Evolutionary conservation across 2,797 vertebrate genomes (phyloP), one percentile per base, ranked within the genome.

Genomic region (Nothura maculosa): DNA sequence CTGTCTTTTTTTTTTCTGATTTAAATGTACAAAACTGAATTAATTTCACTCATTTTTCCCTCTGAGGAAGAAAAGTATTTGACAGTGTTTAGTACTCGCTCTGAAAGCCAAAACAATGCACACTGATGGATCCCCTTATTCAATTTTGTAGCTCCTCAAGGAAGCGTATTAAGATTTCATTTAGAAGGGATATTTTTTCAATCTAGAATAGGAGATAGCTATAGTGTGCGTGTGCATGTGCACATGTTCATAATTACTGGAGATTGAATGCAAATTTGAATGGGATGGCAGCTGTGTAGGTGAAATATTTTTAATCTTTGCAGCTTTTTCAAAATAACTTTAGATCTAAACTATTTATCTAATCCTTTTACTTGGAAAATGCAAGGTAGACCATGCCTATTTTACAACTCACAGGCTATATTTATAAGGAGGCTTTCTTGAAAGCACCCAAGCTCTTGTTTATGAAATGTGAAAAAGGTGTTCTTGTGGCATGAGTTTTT

Each of bases 21-120:
- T 95, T 62, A 78, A 94, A 98, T 97, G 90, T 96, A 94, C 96
- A 97, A 97, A 97, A 95, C 57, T 72, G 66, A 89, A 93, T 94
- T 82, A 79, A 96, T 96, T 96, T 94, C 30, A 85, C 91, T 94
- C 78, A 84, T 92, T 88, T 82, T 52, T 81, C 81, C 43, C 47
- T 72, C 17, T 52, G 52, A 79, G 45, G n/a, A 80, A 82, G 77
- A 63, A 82, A 93, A 68, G 13, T 63, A 27, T 91, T 92, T 92
- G 28, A 36, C 52, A 64, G 27, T 85, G 54, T 89, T 90, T 91
- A 83, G 64, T 63, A 83, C 5, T 10, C 21, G 20, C 32, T 85
- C n/a, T 78, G 34, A 93, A 92, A 90, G 76, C 61, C 2, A 7
- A 81, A 94, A 62, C 21, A 92, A 82, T 66, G 42, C 15, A 88